Base-by-base conservation (phyloP, 2,888 invertebrate genomes). In the Apodemia hepburni region DNA sequence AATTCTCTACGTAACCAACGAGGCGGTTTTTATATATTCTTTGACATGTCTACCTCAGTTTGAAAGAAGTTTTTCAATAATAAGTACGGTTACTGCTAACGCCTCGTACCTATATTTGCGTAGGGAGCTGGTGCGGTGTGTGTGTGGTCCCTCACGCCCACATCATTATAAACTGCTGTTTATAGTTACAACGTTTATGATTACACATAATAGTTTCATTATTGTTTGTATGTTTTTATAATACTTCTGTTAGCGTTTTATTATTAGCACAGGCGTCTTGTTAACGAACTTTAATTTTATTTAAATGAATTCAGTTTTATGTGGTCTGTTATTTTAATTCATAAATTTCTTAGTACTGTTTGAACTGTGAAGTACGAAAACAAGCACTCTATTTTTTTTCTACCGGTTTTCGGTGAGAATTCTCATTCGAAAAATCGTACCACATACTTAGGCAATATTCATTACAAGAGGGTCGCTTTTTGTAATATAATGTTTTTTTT, bases 21-120 rank as follows among this genome's bases (percentile, higher is more conserved):
- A 33, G 33, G 33, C 33, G 1, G 38, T 38, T 8, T 38, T 38
- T 38, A 45, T n/a, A 45, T 45, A 45, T 42, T 15, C 42, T 33
- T 33, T 6, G 7, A n/a, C 54, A 7, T 54, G 54, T 54, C 54
- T 54, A 54, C 54, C 7, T 54, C 54, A 54, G 7, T 15, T 22
- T n/a, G 5, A 27, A 12, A 54, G 7, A 54, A 15, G 27, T 54
- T 27, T 15, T 57, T 15, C 7, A 1, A 3, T 27, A 15, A 29
- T 78, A 78, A 76, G 79, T 75, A 75, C 72, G 77, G 71, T 73
- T 71, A 69, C 73, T 70, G 72, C 76, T 74, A 76, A 82, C 81
- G 82, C 82, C 81, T 76, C 70, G 67, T 73, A n/a, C n/a, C n/a
- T n/a, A 69, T 87, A 83, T 86, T 88, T 88, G 85, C 80, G 75